These are phyloP conservation scores for Dryoscopus gambensis DNA, from an alignment of 2,113 vertebrate species.

Conservation along the genomic window DNA sequence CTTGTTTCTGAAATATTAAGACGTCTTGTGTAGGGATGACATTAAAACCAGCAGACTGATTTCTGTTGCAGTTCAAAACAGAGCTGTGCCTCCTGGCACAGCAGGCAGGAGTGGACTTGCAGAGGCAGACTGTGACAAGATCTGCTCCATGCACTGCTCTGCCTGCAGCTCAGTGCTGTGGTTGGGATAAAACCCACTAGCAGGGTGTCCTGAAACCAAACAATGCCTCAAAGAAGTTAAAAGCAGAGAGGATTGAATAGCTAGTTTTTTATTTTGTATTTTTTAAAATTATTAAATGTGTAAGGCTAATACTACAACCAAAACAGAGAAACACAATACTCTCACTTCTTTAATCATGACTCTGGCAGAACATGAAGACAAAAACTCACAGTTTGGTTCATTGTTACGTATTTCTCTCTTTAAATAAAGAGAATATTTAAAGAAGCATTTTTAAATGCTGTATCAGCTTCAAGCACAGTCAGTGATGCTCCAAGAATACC, in stretches of 20 bases:
- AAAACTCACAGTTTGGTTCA: neutral
- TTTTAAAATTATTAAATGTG: neutral
- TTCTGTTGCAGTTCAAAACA: accelerated
- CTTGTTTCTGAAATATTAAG: neutral
- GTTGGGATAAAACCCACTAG: neutral
- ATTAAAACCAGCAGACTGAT: neutral
- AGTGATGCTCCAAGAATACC: neutral
- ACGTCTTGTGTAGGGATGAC: neutral
- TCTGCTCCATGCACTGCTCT: neutral
- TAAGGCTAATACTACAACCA: neutral
- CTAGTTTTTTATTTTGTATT: neutral
- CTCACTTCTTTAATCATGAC: neutral
- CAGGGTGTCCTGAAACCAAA: neutral
- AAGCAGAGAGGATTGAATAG: neutral
- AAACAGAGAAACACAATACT: neutral
- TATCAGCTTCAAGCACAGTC: neutral
- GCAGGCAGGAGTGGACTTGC: neutral
- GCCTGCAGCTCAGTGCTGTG: accelerated
- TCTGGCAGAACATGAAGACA: neutral
- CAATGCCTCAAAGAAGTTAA: neutral
- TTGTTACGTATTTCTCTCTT: neutral
- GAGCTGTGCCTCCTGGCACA: neutral
- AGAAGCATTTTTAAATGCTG: neutral
- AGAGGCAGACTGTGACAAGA: neutral
- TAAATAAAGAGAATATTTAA: neutral